A percentile compares a stretch with the other conserved stretches of the same genome.
These are phyloP conservation scores for Lytechinus pictus DNA, from an alignment of 35 echinoderm and acorn worm genomes.

Conservation along the genomic window DNA sequence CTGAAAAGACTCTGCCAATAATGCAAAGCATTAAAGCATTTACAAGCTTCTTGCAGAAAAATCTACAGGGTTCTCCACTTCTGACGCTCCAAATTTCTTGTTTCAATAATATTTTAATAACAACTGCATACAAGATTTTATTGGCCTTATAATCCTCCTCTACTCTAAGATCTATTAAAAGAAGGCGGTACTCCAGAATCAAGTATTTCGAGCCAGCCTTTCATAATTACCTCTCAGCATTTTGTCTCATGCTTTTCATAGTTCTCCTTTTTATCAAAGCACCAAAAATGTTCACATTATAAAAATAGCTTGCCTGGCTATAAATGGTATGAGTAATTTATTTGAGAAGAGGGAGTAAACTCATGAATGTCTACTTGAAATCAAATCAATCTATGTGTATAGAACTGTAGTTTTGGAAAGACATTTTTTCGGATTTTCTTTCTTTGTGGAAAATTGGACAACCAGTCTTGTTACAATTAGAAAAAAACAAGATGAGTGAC, in stretches of 20 bases:
- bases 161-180: neutral
- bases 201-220: neutral
- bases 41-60: neutral
- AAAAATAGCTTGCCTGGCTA: neutral
- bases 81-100: neutral
- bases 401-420: no score
- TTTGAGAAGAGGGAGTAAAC: neutral
- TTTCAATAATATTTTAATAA: neutral
- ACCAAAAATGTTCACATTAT: neutral
- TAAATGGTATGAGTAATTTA: neutral
- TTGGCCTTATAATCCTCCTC: neutral
- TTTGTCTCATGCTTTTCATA: neutral
- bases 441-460: no score
- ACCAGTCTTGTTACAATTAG: no score
- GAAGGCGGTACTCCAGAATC: neutral
- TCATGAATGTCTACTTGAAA: neutral
- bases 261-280: neutral
- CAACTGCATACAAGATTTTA: neutral
- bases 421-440: no score
- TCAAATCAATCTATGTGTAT: no score
- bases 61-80: neutral
- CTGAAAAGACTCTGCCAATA: no score
- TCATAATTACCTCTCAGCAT: neutral
- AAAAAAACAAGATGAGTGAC: no score
- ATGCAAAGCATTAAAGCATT: neutral